Evolutionary conservation across 2,113 vertebrate species (phyloP), one percentile per base, ranked within the genome.

Genomic region (Ophiodon elongatus): DNA sequence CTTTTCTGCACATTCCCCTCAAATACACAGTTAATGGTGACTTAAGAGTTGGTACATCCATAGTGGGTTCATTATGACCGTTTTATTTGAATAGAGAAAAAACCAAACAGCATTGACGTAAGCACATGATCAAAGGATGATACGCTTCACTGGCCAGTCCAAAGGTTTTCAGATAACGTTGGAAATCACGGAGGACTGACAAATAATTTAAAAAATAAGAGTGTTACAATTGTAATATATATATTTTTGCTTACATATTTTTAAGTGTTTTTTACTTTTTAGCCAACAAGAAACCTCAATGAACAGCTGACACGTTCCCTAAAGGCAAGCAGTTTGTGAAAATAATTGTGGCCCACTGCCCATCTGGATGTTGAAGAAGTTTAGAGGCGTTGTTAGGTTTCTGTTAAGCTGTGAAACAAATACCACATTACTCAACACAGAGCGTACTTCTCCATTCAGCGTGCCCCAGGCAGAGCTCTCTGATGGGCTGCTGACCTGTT

Each of bases 401-500:
- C 13, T 54, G 23, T 37, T n/a, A 37, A 39, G 72, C 15, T 47
- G 41, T 29, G 10, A 14, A 57, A 57, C 4, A 27, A 59, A 15
- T 60, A 19, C 15, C 13, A 31, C 29, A 60, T 50, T 31, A 8
- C 54, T 52, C 45, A 69, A 54, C 23, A 39, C 43, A 62, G 35
- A 54, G 57, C 0, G 8, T 3, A 25, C 41, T 41, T 62, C 45
- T 65, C 52, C 54, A 79, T 59, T 76, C 39, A 63, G 13, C 35
- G n/a, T 54, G 4, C 4, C 41, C 52, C 50, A 17, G 4, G 41
- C 39, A 19, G 25, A 41, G 9, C 21, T 11, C 23, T 76, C 52
- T 45, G 60, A 39, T n/a, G 31, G 33, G 1, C 54, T 69, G n/a
- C 43, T 52, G 75, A 84, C 50, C 56, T 67, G 68, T 10, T 60